Base-by-base conservation (phyloP, 2,888 invertebrate genomes). In the Drosophila rellima region DNA sequence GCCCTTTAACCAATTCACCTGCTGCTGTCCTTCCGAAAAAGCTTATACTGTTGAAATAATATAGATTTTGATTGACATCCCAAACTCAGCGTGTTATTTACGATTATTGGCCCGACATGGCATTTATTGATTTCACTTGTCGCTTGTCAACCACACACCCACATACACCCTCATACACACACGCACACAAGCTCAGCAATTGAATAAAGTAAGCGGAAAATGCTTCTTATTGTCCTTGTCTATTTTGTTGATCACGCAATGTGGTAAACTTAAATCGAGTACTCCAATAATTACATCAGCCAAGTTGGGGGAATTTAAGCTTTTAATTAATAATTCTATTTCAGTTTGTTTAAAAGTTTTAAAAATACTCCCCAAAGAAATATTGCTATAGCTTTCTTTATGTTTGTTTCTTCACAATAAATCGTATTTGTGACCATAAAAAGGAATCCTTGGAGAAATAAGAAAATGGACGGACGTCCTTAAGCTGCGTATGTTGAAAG, bases 41-140 rank as follows among this genome's bases (percentile, higher is more conserved):
- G 55, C 62, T 15, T 31, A 50, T 61, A 67, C 70, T 69, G 71
- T 60, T 77, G 88, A 80, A 85, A 78, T 78, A 85, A 88, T 85
- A 78, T 78, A 76, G 54, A 70, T 31, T 68, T 71, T 73, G 72
- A 88, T 83, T 83, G 84, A 74, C 81, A 73, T 57, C 70, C 8
- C 59, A 69, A 70, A 60, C 74, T 62, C 74, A 67, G 75, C 78
- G 68, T 80, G 80, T 78, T 85, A 85, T 84, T 82, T 82, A 84
- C 71, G 77, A 81, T 79, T 79, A 80, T 83, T 68, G 70, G 47
- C 47, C 40, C 57, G 65, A 69, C 74, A 77, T 68, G 78, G 70
- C 78, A 70, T 70, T 80, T 83, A 83, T 83, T 83, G 87, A 82
- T 86, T 78, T 66, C 47, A 18, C 40, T 39, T 26, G 39, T 50